Percentiles rank a stretch among this genome's conserved stretches.
These are phyloP conservation scores for Cylloceria caligata DNA, from an alignment of 2,888 invertebrate genomes.

Conservation along the genomic window DNA sequence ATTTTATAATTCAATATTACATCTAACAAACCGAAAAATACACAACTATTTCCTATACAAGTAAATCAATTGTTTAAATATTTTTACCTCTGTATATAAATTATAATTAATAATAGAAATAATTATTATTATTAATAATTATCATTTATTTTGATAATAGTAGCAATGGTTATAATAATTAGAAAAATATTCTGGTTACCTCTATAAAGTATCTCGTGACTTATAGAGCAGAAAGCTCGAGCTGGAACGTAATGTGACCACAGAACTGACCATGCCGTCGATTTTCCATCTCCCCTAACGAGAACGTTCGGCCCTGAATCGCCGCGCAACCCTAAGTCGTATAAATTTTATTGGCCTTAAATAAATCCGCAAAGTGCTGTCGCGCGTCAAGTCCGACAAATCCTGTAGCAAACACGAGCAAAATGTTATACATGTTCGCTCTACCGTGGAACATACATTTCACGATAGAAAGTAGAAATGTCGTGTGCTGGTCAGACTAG, in stretches of 20 bases:
- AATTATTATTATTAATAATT: not conserved
- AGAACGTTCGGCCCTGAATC: not conserved
- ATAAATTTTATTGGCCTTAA: slow-evolving; percentile 60
- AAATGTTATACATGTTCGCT: slow-evolving; percentile 37
- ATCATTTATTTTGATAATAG: not conserved
- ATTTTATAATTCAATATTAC: no score
- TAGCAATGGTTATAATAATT: not conserved
- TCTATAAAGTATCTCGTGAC: not conserved
- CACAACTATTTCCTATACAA: no score
- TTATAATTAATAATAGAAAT: not conserved
- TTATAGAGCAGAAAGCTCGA: not conserved
- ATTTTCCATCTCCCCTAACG: slow-evolving; percentile 28
- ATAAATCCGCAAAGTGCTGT: slow-evolving; percentile 53
- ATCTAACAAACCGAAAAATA: no score
- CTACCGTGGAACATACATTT: not conserved
- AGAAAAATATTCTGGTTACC: not conserved
- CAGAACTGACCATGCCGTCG: slow-evolving; percentile 30
- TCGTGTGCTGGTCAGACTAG: slow-evolving; percentile 40
- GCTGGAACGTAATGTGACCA: not conserved
- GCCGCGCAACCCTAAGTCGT: slow-evolving; percentile 39
- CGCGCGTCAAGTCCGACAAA: slow-evolving; percentile 37
- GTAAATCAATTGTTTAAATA: no score
- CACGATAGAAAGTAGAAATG: slow-evolving; percentile 42
- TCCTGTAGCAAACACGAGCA: slow-evolving; percentile 14
- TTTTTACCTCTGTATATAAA: no score